These are phyloP conservation scores for Athalia cordata DNA, from an alignment of 2,888 invertebrate genomes.

Conservation along the genomic window DNA sequence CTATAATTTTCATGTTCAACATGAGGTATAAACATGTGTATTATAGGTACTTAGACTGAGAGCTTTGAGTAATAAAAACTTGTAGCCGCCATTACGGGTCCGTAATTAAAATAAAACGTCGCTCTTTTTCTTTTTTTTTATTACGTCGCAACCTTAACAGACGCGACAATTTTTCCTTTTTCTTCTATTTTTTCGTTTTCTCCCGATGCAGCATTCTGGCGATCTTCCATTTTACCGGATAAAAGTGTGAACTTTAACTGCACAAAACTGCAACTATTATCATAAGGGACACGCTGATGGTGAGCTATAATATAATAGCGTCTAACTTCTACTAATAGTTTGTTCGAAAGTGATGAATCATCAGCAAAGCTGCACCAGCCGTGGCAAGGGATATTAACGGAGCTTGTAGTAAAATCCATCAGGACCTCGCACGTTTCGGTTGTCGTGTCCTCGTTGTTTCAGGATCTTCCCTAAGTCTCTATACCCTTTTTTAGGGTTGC, in stretches of 20 bases:
- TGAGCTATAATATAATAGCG: too few species aligned
- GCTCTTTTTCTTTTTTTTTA: too few species aligned
- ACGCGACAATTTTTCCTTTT: neutral
- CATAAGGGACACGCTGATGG: too few species aligned
- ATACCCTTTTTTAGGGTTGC: neutral
- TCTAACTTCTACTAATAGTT: too few species aligned
- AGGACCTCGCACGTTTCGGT: neutral
- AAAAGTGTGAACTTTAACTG: too few species aligned
- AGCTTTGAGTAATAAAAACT: slow-evolving; percentile 28
- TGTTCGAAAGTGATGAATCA: neutral
- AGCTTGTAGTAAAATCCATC: slow-evolving; percentile 6
- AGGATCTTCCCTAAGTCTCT: neutral
- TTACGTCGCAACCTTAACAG: neutral
- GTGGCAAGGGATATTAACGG: neutral
- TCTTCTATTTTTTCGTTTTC: neutral
- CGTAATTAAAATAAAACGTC: slow-evolving; percentile 30
- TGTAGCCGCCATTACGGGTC: slow-evolving; percentile 7
- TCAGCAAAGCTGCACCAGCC: neutral
- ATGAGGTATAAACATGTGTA: neutral
- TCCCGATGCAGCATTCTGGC: too few species aligned
- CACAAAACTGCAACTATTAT: too few species aligned
- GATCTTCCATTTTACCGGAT: too few species aligned
- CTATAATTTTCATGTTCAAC: neutral
- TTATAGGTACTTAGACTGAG: slow-evolving; percentile 17
- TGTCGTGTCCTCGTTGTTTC: neutral